These are phyloP conservation scores for Poeciliopsis turrubarensis DNA, from an alignment of 2,113 vertebrate genomes.

Conservation along the genomic window DNA sequence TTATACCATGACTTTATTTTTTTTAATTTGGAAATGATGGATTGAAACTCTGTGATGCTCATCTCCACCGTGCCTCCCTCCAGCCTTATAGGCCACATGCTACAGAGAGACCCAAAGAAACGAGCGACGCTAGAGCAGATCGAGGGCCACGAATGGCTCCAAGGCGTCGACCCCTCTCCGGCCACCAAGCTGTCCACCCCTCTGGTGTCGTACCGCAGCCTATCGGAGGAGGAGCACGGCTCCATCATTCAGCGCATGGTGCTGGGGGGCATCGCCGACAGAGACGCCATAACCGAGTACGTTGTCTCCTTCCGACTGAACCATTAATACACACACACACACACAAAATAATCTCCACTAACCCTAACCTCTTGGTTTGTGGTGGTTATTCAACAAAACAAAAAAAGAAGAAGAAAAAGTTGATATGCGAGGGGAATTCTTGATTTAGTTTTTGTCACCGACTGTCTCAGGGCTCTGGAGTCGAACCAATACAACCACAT, in stretches of 20 bases:
- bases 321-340: not conserved
- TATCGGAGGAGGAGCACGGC: slow-evolving; percentile 96
- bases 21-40: too few relatives aligned
- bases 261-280: slow-evolving; percentile 92
- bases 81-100: slow-evolving; percentile 96
- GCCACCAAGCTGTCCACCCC: slow-evolving; percentile 96
- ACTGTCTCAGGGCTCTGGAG: slow-evolving; percentile 87
- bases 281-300: slow-evolving; percentile 94
- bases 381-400: slow-evolving; percentile 2
- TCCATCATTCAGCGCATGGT: slow-evolving; percentile 98
- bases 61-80: slow-evolving; percentile 14
- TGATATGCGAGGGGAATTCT: not conserved
- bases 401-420: not conserved
- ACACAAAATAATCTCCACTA: not conserved
- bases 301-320: slow-evolving; percentile 56
- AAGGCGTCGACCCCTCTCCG: slow-evolving; percentile 96
- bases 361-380: not conserved
- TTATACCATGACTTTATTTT: too few relatives aligned
- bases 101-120: slow-evolving; percentile 94
- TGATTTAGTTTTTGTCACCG: not conserved
- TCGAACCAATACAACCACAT: slow-evolving; percentile 99
- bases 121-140: slow-evolving; percentile 95
- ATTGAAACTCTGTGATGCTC: not conserved
- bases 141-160: slow-evolving; percentile 92
- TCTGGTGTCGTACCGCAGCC: slow-evolving; percentile 94